A percentile compares a stretch with the other conserved stretches of the same genome.
Conservation (phyloP, 1,140 invertebrate species). For the Drosophila orosa region DNA sequence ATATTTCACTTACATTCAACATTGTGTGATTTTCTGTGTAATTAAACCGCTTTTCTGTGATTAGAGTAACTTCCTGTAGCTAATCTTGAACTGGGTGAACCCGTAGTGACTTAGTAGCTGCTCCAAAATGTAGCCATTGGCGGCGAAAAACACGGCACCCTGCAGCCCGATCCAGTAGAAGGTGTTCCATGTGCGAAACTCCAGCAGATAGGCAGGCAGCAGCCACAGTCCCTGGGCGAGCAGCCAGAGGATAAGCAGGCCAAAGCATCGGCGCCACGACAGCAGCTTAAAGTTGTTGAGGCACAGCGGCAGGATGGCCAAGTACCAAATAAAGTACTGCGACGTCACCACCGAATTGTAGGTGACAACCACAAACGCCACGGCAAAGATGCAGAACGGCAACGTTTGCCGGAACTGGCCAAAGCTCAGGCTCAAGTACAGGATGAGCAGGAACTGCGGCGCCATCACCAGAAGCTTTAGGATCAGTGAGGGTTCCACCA, state of each 20-base stretch:
- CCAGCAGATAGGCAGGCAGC: constrained; percentile 94
- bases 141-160: constrained; percentile 90
- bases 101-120: constrained; percentile 88
- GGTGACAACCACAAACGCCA: constrained; percentile 95
- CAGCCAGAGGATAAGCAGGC: constrained; percentile 89
- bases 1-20: constrained; percentile 7
- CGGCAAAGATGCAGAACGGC: constrained; percentile 93
- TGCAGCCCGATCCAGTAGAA: constrained; percentile 93
- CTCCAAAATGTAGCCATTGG: constrained; percentile 90
- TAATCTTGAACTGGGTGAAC: constrained; percentile 65
- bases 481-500: constrained; percentile 84
- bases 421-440: constrained; percentile 90
- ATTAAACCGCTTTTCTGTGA: constrained; percentile 26
- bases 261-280: constrained; percentile 84
- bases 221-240: constrained; percentile 93
- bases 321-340: constrained; percentile 99
- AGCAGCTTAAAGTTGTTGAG: constrained; percentile 87
- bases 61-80: constrained; percentile 65
- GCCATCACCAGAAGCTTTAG: constrained; percentile 89
- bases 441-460: constrained; percentile 90
- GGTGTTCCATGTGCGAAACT: constrained; percentile 94
- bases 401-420: constrained; percentile 88
- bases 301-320: constrained; percentile 93
- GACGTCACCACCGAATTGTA: constrained; percentile 99
- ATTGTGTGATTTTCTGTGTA: constrained; percentile 22